A percentile compares a stretch with the other conserved stretches of the same genome.
phyloP scores from a whole-genome alignment of 2,797 vertebrate species.

The Columba guinea region DNA sequence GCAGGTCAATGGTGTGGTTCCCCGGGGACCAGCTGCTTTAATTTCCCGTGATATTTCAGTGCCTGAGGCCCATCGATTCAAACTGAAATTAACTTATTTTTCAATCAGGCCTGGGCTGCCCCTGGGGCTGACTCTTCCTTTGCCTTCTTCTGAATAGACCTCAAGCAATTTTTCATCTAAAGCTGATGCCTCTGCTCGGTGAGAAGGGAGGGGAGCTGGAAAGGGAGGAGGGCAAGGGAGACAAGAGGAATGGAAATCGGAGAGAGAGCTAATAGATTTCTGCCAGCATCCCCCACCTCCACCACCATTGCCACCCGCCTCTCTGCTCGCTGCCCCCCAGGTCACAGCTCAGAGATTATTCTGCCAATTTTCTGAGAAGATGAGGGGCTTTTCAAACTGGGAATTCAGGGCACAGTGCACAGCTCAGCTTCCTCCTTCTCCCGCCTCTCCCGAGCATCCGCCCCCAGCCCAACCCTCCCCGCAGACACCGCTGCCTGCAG shows the following conservation, averaged over 20 bases:
- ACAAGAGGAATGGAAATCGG: slow-evolving; percentile 70
- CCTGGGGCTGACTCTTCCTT: slow-evolving; percentile 90
- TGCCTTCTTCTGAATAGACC: slow-evolving; percentile 87
- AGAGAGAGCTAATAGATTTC: slow-evolving; percentile 68
- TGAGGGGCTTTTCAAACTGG: slow-evolving; percentile 47
- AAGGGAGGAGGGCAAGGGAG: slow-evolving; percentile 19
- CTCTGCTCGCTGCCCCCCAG: neutral
- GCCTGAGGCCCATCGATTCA: slow-evolving; percentile 99
- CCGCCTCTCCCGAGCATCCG: neutral
- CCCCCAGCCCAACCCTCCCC: neutral
- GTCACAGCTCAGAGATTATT: slow-evolving; percentile 50
- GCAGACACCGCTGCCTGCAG: neutral
- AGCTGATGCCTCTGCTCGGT: slow-evolving; percentile 79
- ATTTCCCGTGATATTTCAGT: slow-evolving; percentile 99
- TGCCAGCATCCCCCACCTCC: neutral
- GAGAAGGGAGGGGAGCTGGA: slow-evolving; percentile 28
- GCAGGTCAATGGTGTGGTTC: slow-evolving; percentile 94
- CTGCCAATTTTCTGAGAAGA: slow-evolving; percentile 60
- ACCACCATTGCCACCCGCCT: neutral
- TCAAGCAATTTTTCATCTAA: slow-evolving; percentile 91
- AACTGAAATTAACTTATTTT: slow-evolving; percentile 99
- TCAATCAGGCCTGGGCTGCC: slow-evolving; percentile 97
- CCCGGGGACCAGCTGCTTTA: slow-evolving; percentile 95
- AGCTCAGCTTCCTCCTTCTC: neutral
- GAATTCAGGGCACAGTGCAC: slow-evolving; percentile 12